phyloP scores from a whole-genome alignment of 2,888 invertebrate species.

The Caenorhabditis doughertyi region DNA sequence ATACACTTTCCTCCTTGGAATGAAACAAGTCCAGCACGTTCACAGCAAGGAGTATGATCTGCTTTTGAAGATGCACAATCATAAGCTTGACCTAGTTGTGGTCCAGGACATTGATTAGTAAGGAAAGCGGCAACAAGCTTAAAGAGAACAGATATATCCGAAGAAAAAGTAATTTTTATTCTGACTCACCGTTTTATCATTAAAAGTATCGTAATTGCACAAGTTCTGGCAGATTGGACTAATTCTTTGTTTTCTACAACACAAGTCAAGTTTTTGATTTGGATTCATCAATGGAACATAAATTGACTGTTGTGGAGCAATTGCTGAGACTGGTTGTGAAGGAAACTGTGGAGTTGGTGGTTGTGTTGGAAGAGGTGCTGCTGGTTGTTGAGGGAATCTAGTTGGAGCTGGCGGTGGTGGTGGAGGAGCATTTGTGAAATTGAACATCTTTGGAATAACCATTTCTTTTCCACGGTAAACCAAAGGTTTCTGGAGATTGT shows the following conservation, averaged over 20 bases:
- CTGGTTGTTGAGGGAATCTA: conserved; percentile 11
- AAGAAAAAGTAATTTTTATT: not conserved
- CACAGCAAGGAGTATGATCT: conserved; percentile 77
- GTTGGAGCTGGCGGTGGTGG: conserved; percentile 1
- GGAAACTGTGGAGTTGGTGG: conserved; percentile 31
- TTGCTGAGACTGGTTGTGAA: conserved; percentile 35
- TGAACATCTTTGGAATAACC: conserved; percentile 63
- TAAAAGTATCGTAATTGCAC: conserved; percentile 81
- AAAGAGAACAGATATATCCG: conserved; percentile 13
- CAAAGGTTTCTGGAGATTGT: conserved; percentile 53
- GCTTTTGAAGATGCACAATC: conserved; percentile 80
- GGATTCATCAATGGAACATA: conserved; percentile 70
- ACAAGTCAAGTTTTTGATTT: conserved; percentile 79
- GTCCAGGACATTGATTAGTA: conserved; percentile 80
- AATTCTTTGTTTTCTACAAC: conserved; percentile 78
- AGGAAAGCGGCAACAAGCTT: conserved; percentile 79
- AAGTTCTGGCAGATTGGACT: conserved; percentile 74
- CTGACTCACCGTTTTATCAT: conserved; percentile 79
- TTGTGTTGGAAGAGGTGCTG: conserved; percentile 26
- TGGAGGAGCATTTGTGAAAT: conserved; percentile 42
- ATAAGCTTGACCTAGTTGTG: conserved; percentile 80
- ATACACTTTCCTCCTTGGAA: conserved; percentile 80
- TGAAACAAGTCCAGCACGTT: conserved; percentile 70
- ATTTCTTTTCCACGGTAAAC: conserved; percentile 63
- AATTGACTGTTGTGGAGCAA: conserved; percentile 20